Base-by-base conservation (phyloP, 2,888 invertebrate species). In the Muschampia plurimacula region DNA sequence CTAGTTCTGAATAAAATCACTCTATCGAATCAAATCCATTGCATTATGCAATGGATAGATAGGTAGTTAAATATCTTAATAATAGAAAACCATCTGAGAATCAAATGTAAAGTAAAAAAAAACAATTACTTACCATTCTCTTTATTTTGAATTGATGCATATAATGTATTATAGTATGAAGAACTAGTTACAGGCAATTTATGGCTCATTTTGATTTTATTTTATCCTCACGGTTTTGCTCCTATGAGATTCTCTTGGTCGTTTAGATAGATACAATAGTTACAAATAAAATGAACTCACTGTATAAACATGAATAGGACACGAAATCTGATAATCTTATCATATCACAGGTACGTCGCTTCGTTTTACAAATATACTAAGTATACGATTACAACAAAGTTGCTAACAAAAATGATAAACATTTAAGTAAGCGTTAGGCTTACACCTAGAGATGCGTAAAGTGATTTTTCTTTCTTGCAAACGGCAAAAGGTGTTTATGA, bases 91-190 rank as follows among this genome's bases (percentile, higher is more conserved):
- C n/a, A n/a, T n/a, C n/a, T n/a, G n/a, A n/a, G n/a, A n/a, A n/a
- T n/a, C n/a, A n/a, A n/a, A 39, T 39, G 39, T 5, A 6, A 39
- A 39, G 2, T 2, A 5, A 39, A 39, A 39, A 5, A 39, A 39
- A 39, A 39, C 39, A 46, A 46, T 13, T 46, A 13, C 55, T 22
- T 55, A 55, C 55, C 55, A 55, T 55, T 55, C 9, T 55, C 55
- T 22, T 55, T 55, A 55, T 55, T 55, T 22, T 15, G 22, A 55
- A 55, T 55, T 15, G 55, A 55, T 55, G 9, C 55, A 55, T 55
- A 55, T 55, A 55, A 55, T 22, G 55, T 55, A 55, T 55, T 55
- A 55, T 55, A 55, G 55, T 55, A 55, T 9, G 55, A 55, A 55
- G 55, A 22, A 55, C 55, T 55, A 22, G 55, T 55, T 2, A 55